Evolutionary conservation across 2,113 vertebrate genomes (phyloP).

Genomic region (Aleadryas rufinucha): DNA sequence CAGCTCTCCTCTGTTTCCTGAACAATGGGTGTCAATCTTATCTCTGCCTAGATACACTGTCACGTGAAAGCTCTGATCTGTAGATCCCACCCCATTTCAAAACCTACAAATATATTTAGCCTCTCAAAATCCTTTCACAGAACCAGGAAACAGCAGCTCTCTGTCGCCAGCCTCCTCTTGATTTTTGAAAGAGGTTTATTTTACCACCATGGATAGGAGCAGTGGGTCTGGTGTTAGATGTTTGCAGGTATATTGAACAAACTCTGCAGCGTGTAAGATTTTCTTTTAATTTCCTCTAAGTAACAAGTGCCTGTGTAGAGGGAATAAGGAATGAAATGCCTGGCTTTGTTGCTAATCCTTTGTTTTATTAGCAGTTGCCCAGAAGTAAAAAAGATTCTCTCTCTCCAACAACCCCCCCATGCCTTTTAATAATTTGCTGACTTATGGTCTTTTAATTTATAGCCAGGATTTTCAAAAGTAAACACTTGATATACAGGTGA

Average conservation of each 20-base stretch:
- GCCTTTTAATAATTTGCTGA: background rate
- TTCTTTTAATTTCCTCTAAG: conserved; percentile 19
- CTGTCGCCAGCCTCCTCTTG: background rate
- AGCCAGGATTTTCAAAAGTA: background rate
- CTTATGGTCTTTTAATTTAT: background rate
- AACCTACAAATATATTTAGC: background rate
- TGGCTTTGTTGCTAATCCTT: background rate
- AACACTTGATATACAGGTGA: background rate
- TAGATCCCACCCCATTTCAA: background rate
- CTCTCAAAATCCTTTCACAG: background rate
- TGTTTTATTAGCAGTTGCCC: background rate
- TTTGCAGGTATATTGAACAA: background rate
- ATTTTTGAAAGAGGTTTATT: background rate
- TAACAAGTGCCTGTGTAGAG: background rate
- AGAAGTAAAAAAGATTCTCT: background rate
- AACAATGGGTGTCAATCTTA: background rate
- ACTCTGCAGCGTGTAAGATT: background rate
- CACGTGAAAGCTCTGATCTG: background rate
- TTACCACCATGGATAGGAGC: background rate
- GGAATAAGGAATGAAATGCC: background rate
- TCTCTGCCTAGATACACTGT: background rate
- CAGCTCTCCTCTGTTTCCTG: background rate
- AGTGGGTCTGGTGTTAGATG: background rate
- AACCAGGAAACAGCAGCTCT: background rate
- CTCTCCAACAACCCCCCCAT: fast-evolving